Percentiles rank a stretch among this genome's conserved stretches.
Conservation (phyloP, 1,140 invertebrate species). For the Psix sp. region DNA sequence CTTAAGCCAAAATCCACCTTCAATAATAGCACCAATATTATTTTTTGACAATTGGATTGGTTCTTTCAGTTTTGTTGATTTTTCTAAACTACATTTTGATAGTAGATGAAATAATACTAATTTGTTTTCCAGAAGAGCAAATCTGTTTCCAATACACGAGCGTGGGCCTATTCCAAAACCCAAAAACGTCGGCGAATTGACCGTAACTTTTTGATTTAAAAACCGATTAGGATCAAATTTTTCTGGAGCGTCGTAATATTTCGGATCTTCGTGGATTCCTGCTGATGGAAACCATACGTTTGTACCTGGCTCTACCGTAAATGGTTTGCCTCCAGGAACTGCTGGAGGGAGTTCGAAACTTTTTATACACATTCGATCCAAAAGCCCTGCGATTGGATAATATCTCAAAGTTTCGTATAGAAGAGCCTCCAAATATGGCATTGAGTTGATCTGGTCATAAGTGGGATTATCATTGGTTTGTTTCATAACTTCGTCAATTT, state of each 20-base stretch:
- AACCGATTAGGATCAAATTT: background rate
- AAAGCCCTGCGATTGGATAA: background rate
- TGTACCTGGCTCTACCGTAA: background rate
- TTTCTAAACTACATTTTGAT: constrained; percentile 30
- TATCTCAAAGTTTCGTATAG: constrained; percentile 1
- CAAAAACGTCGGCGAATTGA: constrained; percentile 7
- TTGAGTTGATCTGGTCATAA: constrained; percentile 10
- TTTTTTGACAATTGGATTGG: constrained; percentile 12
- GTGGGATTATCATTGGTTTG: constrained; percentile 25
- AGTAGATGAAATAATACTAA: constrained; percentile 54
- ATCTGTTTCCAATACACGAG: constrained; percentile 69
- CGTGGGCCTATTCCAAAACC: background rate
- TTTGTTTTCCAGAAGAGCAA: constrained; percentile 75
- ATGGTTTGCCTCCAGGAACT: background rate
- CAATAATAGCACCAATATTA: background rate
- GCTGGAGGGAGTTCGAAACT: background rate
- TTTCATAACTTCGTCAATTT: constrained; percentile 18
- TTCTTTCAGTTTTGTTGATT: background rate
- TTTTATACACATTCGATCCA: constrained; percentile 3
- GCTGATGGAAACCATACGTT: constrained; percentile 2
- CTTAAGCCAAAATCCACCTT: constrained; percentile 28
- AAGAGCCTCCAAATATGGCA: constrained; percentile 8
- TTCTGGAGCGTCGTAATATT: constrained; percentile 5
- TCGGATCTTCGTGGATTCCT: background rate
- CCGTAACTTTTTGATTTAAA: background rate